Conservation (phyloP, 1,140 invertebrate genomes). For the Drosophila insularis region DNA sequence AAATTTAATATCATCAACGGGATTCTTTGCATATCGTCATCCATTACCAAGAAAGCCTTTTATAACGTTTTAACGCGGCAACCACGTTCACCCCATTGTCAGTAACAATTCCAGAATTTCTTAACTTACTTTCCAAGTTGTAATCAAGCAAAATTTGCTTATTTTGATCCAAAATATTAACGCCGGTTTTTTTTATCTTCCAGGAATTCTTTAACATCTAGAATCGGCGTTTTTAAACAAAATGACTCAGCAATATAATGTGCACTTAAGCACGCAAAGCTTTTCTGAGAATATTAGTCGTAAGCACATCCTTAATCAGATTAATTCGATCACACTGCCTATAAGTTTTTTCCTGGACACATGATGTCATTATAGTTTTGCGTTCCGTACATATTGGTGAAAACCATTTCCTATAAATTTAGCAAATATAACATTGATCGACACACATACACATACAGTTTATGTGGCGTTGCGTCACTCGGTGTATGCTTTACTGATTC, state of each 20-base stretch:
- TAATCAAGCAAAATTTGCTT: too few relatives aligned
- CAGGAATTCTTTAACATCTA: too few relatives aligned
- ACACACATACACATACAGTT: too few relatives aligned
- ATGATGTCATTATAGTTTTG: background rate
- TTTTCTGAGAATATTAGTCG: background rate
- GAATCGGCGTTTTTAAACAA: background rate
- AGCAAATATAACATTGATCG: background rate
- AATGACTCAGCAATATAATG: background rate
- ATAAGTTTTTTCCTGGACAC: background rate
- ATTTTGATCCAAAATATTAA: too few relatives aligned
- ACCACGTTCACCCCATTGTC: too few relatives aligned
- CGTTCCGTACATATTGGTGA: background rate
- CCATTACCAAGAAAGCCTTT: background rate
- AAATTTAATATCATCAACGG: too few relatives aligned
- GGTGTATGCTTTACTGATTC: too few relatives aligned
- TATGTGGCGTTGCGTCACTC: too few relatives aligned
- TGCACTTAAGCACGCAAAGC: background rate
- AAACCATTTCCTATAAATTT: background rate
- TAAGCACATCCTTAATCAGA: background rate
- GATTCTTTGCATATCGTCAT: too few relatives aligned
- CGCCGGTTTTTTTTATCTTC: too few relatives aligned
- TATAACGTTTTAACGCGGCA: background rate
- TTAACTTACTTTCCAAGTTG: too few relatives aligned
- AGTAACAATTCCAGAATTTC: too few relatives aligned
- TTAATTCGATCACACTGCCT: background rate